A percentile compares a stretch with the other conserved stretches of the same genome.
phyloP scores from a whole-genome alignment of 92 coral and sea anemone genomes.

The Umimayanthus kanabou region DNA sequence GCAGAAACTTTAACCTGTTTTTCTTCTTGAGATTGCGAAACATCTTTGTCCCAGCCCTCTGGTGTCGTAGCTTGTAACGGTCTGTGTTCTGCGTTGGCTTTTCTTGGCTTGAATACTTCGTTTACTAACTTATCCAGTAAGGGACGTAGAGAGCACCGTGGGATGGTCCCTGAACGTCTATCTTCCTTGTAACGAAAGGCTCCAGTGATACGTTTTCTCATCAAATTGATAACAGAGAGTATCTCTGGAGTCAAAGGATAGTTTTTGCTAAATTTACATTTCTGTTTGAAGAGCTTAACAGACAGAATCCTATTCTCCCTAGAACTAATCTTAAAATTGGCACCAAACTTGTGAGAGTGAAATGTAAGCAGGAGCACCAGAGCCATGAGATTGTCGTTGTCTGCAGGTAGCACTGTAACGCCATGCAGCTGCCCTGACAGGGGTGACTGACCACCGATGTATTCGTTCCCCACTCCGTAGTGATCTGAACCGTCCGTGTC shows the following conservation, averaged over 20 bases:
- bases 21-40: not conserved
- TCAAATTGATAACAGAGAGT: constrained; percentile 14
- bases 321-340: constrained; percentile 14
- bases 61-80: not conserved
- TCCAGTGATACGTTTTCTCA: constrained; percentile 16
- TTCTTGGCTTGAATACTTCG: not conserved
- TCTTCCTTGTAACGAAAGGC: constrained; percentile 22
- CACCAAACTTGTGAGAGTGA: constrained; percentile 42
- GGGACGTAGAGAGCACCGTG: constrained; percentile 16
- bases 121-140: constrained; percentile 12
- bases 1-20: constrained; percentile 8
- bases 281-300: constrained; percentile 24
- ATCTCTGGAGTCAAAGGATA: constrained; percentile 22
- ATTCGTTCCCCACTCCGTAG: constrained; percentile 19
- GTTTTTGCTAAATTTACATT: constrained; percentile 9
- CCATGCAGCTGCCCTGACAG: constrained; percentile 14
- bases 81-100: not conserved
- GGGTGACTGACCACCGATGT: not conserved
- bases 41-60: not conserved
- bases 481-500: constrained; percentile 13
- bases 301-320: constrained; percentile 19
- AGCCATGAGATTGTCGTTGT: constrained; percentile 33
- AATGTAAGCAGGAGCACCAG: constrained; percentile 28
- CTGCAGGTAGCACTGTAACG: constrained; percentile 30
- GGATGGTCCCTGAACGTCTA: constrained; percentile 22